Percentiles rank a stretch among this genome's conserved stretches.
These are phyloP conservation scores for Xanthia icteritia DNA, from an alignment of 2,888 invertebrate species.

Conservation along the genomic window DNA sequence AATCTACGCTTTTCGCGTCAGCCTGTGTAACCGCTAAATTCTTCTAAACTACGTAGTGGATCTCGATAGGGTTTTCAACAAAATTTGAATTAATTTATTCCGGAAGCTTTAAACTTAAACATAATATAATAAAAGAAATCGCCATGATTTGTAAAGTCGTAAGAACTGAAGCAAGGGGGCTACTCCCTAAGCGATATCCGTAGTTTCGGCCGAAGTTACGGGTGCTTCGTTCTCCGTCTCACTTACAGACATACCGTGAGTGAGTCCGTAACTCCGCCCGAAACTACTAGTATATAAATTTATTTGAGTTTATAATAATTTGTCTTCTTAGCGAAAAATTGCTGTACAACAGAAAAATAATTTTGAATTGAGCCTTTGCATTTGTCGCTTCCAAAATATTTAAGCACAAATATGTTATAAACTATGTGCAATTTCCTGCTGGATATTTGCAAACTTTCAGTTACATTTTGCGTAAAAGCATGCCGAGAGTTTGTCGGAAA, in stretches of 20 bases:
- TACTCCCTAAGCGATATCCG: too few species aligned
- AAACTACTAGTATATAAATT: too few species aligned
- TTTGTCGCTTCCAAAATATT: conserved; percentile 21
- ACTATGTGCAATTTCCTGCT: conserved; percentile 23
- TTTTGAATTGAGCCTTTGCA: neutral
- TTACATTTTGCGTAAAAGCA: conserved; percentile 38
- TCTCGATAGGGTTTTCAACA: neutral
- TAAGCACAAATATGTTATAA: conserved; percentile 32
- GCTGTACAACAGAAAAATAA: neutral
- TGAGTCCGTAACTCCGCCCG: too few species aligned
- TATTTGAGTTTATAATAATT: neutral
- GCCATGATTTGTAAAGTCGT: too few species aligned
- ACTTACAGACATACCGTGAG: too few species aligned
- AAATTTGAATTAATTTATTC: neutral
- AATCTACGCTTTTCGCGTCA: neutral
- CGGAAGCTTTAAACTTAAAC: neutral
- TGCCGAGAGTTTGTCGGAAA: conserved; percentile 35
- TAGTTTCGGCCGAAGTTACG: too few species aligned
- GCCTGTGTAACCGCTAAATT: neutral
- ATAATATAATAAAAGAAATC: neutral
- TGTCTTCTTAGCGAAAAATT: neutral
- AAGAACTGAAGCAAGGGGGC: neutral
- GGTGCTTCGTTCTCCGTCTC: too few species aligned
- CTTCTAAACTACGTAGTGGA: too few species aligned
- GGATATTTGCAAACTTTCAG: conserved; percentile 45